These are phyloP conservation scores for Bembecia ichneumoniformis DNA, from an alignment of 2,888 invertebrate genomes.

Conservation along the genomic window DNA sequence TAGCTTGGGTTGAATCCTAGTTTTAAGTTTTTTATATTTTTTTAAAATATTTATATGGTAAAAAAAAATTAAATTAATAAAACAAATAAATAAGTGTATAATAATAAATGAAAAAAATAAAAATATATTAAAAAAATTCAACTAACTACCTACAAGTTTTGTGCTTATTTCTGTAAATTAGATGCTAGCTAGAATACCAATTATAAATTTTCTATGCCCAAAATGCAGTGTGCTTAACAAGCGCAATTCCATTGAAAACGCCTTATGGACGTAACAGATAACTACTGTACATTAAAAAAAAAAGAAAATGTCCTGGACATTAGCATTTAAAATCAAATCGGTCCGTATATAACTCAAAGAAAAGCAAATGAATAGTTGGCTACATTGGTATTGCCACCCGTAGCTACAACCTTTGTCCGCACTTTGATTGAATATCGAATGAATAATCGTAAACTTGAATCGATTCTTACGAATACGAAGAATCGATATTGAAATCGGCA, in stretches of 20 bases:
- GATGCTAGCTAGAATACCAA: too few relatives aligned
- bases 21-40: too few relatives aligned
- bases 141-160: too few relatives aligned
- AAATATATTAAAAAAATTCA: too few relatives aligned
- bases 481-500: conserved; percentile 46
- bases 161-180: too few relatives aligned
- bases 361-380: not conserved
- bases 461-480: conserved; percentile 45
- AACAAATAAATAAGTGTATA: too few relatives aligned
- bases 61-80: too few relatives aligned
- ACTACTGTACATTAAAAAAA: not conserved
- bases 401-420: conserved; percentile 35
- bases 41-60: too few relatives aligned
- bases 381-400: not conserved
- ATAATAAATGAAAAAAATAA: too few relatives aligned
- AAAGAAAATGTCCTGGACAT: not conserved
- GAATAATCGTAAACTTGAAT: conserved; percentile 57
- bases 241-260: not conserved
- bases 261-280: not conserved
- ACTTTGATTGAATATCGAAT: conserved; percentile 54
- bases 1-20: too few relatives aligned
- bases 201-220: too few relatives aligned
- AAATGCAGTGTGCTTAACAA: not conserved
- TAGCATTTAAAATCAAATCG: not conserved
- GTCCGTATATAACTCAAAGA: not conserved